Base-by-base conservation (phyloP, 2,888 invertebrate genomes). In the Steromphala cineraria region DNA sequence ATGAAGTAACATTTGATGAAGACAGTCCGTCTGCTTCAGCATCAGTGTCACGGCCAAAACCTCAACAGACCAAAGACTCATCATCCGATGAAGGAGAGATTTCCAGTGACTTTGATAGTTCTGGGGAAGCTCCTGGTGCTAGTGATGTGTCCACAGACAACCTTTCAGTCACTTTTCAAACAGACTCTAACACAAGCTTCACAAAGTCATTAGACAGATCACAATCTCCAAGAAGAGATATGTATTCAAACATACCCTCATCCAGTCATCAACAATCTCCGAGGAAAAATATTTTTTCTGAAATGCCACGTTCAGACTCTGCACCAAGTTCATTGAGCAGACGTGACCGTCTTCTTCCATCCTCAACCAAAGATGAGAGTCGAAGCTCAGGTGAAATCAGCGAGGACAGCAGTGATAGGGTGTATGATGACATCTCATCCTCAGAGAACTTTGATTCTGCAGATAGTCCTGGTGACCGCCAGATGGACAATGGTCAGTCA, bases 401-500 rank as follows among this genome's bases (percentile, higher is more conserved):
- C 13, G 56, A 56, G 17, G 71, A 71, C 36, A 71, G 36, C 19
- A 71, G 71, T 19, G 71, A 71, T 3, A 28, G 40, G 40, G 71
- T 71, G 28, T 71, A 71, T 19, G 71, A 71, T 71, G 71, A 71
- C 36, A 71, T 71, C 8, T 71, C 71, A 4, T 71, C 71, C 15
- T 71, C 31, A 17, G 71, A 71, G 71, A 71, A 71, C 71, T 71
- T 71, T 36, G 71, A 71, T 19, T 71, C 40, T 0, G 31, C 71
- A n/a, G 71, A 19, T 10, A 71, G 71, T 71, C 71, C 71, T 31
- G n/a, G 4, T 46, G 46, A 46, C 46, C 46, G 46, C 5, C 7
- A 46, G 13, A 46, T 10, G 46, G 46, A 46, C 46, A 46, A 46
- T 46, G 10, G 46, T 46, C 46, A 46, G 46, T 10, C 36, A 36